Evolutionary conservation across 2,113 vertebrate genomes (phyloP).

Genomic region (Dendropsophus ebraccatus): DNA sequence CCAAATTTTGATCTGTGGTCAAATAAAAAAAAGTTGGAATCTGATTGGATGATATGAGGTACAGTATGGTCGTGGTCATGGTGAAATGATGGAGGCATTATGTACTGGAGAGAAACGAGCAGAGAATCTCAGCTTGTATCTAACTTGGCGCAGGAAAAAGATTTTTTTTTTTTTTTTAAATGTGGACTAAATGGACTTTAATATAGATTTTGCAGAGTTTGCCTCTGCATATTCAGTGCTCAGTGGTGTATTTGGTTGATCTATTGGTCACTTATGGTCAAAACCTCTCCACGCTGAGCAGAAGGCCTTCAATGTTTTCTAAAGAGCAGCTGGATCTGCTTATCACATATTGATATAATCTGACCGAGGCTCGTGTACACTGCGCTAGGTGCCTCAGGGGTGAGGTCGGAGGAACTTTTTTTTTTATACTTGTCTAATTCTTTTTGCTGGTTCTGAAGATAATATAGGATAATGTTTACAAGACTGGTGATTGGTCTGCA

Average conservation of each 20-base stretch:
- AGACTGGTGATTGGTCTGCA: background rate
- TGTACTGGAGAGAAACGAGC: background rate
- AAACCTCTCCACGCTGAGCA: background rate
- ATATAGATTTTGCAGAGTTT: background rate
- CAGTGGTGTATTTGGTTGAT: too few species aligned
- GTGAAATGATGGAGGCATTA: background rate
- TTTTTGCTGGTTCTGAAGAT: constrained; percentile 6
- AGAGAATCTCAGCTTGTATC: background rate
- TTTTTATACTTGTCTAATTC: background rate
- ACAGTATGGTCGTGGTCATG: background rate
- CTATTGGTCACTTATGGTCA: too few species aligned
- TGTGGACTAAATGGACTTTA: background rate
- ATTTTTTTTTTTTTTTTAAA: background rate
- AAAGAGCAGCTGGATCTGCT: constrained; percentile 35
- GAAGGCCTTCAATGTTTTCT: background rate
- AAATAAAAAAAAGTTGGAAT: background rate
- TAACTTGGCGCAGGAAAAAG: background rate
- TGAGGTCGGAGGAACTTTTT: background rate
- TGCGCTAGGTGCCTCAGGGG: background rate
- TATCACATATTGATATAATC: background rate
- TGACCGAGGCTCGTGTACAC: background rate
- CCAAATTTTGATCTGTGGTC: background rate
- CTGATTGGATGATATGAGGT: background rate
- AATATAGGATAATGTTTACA: constrained; percentile 7
- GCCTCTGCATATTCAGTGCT: background rate